Conservation (phyloP, 2,797 vertebrate genomes). For the Nannoperca obscura region DNA sequence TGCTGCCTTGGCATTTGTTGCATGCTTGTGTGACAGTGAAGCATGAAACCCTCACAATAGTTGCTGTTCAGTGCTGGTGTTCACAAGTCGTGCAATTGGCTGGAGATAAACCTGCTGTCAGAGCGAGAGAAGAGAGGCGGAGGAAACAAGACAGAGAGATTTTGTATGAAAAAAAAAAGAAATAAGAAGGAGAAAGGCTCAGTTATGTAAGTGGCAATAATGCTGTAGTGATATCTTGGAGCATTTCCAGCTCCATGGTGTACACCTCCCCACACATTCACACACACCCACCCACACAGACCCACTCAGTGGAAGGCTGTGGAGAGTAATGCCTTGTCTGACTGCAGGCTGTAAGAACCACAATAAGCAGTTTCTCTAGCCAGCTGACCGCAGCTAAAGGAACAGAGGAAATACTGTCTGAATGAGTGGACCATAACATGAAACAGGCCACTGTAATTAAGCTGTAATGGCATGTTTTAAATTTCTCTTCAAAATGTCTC, state of each 20-base stretch:
- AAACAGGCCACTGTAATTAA: constrained; percentile 37
- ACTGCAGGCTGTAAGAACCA: constrained; percentile 62
- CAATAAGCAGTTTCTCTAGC: constrained; percentile 59
- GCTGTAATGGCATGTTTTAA: constrained; percentile 27
- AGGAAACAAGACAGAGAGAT: not conserved
- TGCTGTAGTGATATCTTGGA: constrained; percentile 56
- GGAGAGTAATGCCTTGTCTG: constrained; percentile 71
- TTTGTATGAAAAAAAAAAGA: constrained; percentile 10
- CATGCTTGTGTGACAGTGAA: constrained; percentile 37
- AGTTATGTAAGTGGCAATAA: constrained; percentile 61
- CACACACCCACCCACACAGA: constrained; percentile 66
- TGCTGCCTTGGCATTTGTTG: constrained; percentile 48
- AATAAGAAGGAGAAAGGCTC: constrained; percentile 22
- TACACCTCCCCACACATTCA: constrained; percentile 62
- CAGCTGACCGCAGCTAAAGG: constrained; percentile 58
- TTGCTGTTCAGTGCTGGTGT: constrained; percentile 9
- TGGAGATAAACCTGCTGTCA: constrained; percentile 35
- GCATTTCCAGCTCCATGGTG: constrained; percentile 62
- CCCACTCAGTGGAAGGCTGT: constrained; percentile 63
- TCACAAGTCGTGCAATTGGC: constrained; percentile 26
- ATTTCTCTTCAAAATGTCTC: constrained; percentile 21
- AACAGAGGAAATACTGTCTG: constrained; percentile 40
- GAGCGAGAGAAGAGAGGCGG: constrained; percentile 13
- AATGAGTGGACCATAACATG: constrained; percentile 12
- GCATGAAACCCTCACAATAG: constrained; percentile 26